Evolutionary conservation across 1,140 invertebrate species (phyloP), one percentile per base, ranked within the genome.

Genomic region (Aphelinus atriplicis): DNA sequence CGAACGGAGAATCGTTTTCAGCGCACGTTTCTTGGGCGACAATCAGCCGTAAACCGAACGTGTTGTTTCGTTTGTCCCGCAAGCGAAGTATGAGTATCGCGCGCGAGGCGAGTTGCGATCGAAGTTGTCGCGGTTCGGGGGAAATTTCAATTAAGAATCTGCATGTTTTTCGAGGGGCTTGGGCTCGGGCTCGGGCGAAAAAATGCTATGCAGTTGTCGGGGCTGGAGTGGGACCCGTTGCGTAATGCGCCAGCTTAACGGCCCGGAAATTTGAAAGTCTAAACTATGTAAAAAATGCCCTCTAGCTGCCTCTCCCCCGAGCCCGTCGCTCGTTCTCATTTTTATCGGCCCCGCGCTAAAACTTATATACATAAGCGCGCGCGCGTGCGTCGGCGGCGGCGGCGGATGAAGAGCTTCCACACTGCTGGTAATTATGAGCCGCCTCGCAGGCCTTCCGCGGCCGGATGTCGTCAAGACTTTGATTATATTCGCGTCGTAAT

Each of bases 401-500:
- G 10, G 47, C 45, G 53, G 61, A 65, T 65, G 60, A 73, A 53
- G 71, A 67, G 57, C 64, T 46, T 67, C 9, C 57, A 45, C 48
- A 47, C 5, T 42, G 9, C 3, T 58, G 47, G 63, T 73, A 67
- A 73, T 67, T 61, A 73, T 67, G 67, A 73, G 48, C 56, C 61
- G 64, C 67, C 64, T 73, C 63, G 58, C 56, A 64, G 47, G 1
- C 48, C 47, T 56, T 1, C 56, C 56, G 1, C 1, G 7, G 48
- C 57, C 70, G 70, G 70, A 77, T 68, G 64, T 71, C 57, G 56
- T 67, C 63, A 51, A 67, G 57, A 66, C 46, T 62, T 74, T 70
- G 73, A 77, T 77, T 70, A 63, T 73, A 73, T 77, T 77, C 63
- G 50, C 71, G 46, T 61, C 61, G 56, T 74, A 67, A 74, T 77